These are phyloP conservation scores for Chionodraco myersi DNA, from an alignment of 2,113 vertebrate genomes.

Conservation along the genomic window DNA sequence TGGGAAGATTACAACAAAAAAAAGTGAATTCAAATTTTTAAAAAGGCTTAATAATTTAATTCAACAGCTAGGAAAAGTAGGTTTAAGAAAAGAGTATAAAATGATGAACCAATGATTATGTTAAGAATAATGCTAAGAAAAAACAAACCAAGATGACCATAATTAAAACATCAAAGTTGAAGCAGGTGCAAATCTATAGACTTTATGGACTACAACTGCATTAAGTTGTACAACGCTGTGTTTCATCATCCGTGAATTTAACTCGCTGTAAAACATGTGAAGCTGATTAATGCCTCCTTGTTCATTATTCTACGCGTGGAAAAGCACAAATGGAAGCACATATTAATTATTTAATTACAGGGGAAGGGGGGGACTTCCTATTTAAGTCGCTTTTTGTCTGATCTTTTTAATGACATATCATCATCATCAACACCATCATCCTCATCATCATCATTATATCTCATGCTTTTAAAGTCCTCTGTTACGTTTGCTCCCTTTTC, in stretches of 20 bases:
- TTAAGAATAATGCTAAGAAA: background rate
- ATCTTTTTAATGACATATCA: background rate
- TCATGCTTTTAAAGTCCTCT: slow-evolving; percentile 2
- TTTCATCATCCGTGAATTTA: too few species aligned
- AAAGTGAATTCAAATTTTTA: too few species aligned
- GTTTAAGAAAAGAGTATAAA: too few species aligned
- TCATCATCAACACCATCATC: background rate
- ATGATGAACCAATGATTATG: too few species aligned
- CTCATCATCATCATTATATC: slow-evolving; percentile 21
- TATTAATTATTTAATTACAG: background rate
- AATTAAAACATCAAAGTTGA: slow-evolving; percentile 9
- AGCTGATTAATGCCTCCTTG: background rate
- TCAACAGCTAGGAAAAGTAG: too few species aligned
- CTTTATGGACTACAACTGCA: background rate
- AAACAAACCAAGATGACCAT: background rate
- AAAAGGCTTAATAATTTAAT: too few species aligned
- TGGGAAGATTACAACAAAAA: too few species aligned
- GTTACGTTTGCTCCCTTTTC: slow-evolving; percentile 40
- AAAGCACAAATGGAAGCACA: background rate
- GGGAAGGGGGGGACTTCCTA: background rate
- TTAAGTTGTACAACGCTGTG: too few species aligned
- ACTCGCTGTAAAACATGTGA: background rate
- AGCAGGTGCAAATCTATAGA: background rate
- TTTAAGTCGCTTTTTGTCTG: background rate
- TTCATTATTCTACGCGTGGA: slow-evolving; percentile 7